Evolutionary conservation across 53 echinoderm and acorn worm genomes (phyloP), one percentile per base, ranked within the genome.

Genomic region (Hippasteria phrygiana): DNA sequence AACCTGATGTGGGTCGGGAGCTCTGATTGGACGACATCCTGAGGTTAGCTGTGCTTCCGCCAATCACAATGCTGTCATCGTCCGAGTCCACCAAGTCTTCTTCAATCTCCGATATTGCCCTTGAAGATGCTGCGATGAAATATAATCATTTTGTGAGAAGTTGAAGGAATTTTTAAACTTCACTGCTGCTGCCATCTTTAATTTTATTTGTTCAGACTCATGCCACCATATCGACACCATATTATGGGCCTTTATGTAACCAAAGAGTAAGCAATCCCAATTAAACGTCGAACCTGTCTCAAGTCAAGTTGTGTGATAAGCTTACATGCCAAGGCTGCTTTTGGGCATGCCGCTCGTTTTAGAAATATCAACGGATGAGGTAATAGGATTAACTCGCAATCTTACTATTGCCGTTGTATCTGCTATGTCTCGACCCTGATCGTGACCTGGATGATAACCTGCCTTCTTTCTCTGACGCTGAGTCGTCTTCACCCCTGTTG

Each of bases 51-150:
- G 85, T 85, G 51, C 85, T 85, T 20, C 85, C 85, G 3, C 85
- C 85, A 24, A 87, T 79, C 72, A 91, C 79, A 6, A 87, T 87
- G 40, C 87, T 71, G 51, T 91, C 87, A 71, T 94, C 92, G 83
- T 94, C 94, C 16, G 94, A 94, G 45, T 94, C 94, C 2, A 56
- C 90, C 0, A 83, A 31, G 46, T 85, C 85, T 34, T 85, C 85
- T 37, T 85, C 85, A 37, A 85, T 94, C 78, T 65, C 74, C 42
- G 93, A 93, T 34, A 55, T 87, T 65, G 90, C 27, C 78, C 63
- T 72, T 43, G 80, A 89, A 53, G 77, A 77, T 0, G 40, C 85
- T 85, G 71, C 8, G 37, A 17, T 10, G 54, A 54, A 54, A 54
- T 24, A 22, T 22, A 2, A 18, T 24, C n/a, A 59, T 16, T 17